Evolutionary conservation across 2,113 vertebrate species (phyloP).

Genomic region (Sprattus sprattus): DNA sequence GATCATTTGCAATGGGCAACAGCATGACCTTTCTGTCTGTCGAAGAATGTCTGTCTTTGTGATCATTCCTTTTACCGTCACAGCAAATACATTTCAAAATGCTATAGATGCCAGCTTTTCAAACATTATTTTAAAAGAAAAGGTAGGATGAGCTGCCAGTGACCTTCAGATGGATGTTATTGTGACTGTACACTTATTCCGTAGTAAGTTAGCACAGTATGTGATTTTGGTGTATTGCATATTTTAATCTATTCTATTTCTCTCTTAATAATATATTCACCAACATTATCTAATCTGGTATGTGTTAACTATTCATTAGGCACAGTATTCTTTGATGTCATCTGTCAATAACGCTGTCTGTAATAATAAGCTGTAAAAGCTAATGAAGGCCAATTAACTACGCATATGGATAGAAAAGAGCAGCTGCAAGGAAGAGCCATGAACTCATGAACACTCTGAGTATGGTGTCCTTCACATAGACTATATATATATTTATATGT

Average conservation of each 20-base stretch:
- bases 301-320: background rate
- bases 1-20: background rate
- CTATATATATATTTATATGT: background rate
- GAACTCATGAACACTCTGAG: background rate
- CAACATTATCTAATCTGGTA: background rate
- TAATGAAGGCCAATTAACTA: background rate
- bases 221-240: background rate
- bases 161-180: too few relatives aligned
- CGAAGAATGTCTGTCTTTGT: too few relatives aligned
- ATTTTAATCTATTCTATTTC: background rate
- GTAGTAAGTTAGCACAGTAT: background rate
- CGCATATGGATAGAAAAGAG: background rate
- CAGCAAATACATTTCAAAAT: too few relatives aligned
- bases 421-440: background rate
- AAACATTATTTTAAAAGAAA: too few relatives aligned
- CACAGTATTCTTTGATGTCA: background rate
- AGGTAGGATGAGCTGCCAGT: too few relatives aligned
- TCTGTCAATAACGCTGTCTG: background rate
- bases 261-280: too few relatives aligned
- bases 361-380: too few relatives aligned
- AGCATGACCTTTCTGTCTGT: too few relatives aligned
- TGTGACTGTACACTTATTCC: too few relatives aligned
- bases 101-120: too few relatives aligned
- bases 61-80: too few relatives aligned
- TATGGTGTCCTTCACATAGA: background rate